Conservation (phyloP, 2,888 invertebrate species). For the Epistrophe eligans region DNA sequence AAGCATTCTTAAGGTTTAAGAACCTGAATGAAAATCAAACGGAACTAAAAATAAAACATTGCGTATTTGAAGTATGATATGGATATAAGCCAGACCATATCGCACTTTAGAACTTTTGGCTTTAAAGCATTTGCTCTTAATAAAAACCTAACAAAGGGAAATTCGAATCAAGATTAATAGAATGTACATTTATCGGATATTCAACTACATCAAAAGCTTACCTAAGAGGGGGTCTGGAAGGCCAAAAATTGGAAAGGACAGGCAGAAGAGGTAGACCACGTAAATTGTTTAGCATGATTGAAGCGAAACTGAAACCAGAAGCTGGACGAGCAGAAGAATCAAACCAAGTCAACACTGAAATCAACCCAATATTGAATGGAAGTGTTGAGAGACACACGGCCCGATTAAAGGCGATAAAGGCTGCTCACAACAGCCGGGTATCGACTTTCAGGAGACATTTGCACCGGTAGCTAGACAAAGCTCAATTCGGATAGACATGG, state of each 20-base stretch:
- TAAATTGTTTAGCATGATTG: neutral
- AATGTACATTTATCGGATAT: conserved; percentile 13
- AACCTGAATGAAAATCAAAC: too few relatives aligned
- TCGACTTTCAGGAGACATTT: conserved; percentile 49
- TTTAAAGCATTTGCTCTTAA: conserved; percentile 39
- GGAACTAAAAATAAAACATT: too few relatives aligned
- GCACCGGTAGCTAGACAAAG: conserved; percentile 50
- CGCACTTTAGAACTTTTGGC: conserved; percentile 37
- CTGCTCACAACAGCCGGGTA: conserved; percentile 59
- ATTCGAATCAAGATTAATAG: conserved; percentile 22
- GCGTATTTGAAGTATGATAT: conserved; percentile 59
- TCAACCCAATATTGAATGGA: conserved; percentile 13
- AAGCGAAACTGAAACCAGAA: neutral
- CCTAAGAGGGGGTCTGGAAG: too few relatives aligned
- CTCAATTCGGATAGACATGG: conserved; percentile 37
- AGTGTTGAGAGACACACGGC: too few relatives aligned
- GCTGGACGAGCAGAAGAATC: conserved; percentile 3
- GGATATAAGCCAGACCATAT: conserved; percentile 42
- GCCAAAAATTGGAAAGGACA: too few relatives aligned
- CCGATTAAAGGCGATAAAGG: conserved; percentile 19
- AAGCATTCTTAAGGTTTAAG: too few relatives aligned
- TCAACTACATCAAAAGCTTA: conserved; percentile 42
- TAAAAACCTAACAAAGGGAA: conserved; percentile 30
- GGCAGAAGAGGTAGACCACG: too few relatives aligned
- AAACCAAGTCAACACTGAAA: neutral